Conservation (phyloP, 2,797 vertebrate species). For the Eospalax fontanierii region DNA sequence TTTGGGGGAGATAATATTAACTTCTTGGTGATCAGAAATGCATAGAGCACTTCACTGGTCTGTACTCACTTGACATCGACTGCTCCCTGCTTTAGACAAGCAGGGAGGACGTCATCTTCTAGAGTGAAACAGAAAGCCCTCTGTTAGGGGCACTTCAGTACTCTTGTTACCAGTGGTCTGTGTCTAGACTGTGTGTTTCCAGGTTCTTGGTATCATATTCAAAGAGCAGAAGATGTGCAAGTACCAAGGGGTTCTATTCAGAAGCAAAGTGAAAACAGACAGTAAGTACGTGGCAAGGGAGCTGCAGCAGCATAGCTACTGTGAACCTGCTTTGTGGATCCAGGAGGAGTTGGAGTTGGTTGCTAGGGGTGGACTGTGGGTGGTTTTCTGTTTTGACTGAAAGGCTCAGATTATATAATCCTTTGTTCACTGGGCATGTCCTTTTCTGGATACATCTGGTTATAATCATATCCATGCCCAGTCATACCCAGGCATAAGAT, state of each 20-base stretch:
- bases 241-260: not conserved
- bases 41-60: not conserved
- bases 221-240: not conserved
- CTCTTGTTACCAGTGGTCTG: not conserved
- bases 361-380: not conserved
- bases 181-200: not conserved
- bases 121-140: not conserved
- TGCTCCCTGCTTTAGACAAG: not conserved
- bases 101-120: not conserved
- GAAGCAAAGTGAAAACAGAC: not conserved
- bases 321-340: not conserved
- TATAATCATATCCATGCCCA: not conserved
- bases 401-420: not conserved
- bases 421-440: not conserved
- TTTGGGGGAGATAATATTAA: not conserved
- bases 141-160: not conserved
- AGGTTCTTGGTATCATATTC: not conserved
- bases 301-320: not conserved
- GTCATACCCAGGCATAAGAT: not conserved
- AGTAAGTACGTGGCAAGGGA: not conserved
- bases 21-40: conserved; percentile 9
- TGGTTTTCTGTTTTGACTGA: not conserved
- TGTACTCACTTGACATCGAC: not conserved
- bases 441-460: not conserved
- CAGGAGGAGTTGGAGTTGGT: not conserved